Percentiles rank a stretch among this genome's conserved stretches.
Evolutionary conservation across 2,888 invertebrate genomes (phyloP).

Genomic region (Megastigmus dorsalis): DNA sequence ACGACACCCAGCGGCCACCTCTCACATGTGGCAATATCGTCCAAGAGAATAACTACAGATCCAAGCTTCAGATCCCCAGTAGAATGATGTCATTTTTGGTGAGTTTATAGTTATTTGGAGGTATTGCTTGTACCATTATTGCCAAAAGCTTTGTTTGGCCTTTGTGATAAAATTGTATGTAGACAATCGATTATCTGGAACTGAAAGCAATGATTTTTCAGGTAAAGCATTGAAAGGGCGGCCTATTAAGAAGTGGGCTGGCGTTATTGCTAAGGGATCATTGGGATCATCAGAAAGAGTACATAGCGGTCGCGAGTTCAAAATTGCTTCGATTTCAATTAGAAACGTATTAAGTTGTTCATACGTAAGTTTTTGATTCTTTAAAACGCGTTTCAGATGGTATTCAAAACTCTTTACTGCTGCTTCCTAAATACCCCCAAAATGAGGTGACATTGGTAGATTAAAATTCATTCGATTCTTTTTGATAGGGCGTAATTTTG

Average conservation of each 20-base stretch:
- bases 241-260: conserved; percentile 55
- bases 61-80: conserved; percentile 49
- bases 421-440: not conserved
- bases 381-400: too few relatives aligned
- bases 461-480: conserved; percentile 15
- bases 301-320: too few relatives aligned
- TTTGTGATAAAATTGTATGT: conserved; percentile 57
- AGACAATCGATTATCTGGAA: not conserved
- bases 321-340: too few relatives aligned
- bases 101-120: conserved; percentile 57
- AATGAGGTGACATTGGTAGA: conserved; percentile 1
- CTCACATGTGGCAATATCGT: too few relatives aligned
- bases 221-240: not conserved
- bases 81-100: conserved; percentile 58
- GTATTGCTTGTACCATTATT: too few relatives aligned
- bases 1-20: too few relatives aligned
- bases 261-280: conserved; percentile 47
- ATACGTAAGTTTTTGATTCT: too few relatives aligned
- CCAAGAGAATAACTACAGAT: conserved; percentile 56
- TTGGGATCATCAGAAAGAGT: conserved; percentile 44
- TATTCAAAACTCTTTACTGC: too few relatives aligned
- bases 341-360: too few relatives aligned
- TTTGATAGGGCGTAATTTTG: not conserved
- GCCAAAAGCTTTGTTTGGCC: too few relatives aligned
- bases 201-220: not conserved